Conservation (phyloP, 2,888 invertebrate species). For the Hecatera dysodea region DNA sequence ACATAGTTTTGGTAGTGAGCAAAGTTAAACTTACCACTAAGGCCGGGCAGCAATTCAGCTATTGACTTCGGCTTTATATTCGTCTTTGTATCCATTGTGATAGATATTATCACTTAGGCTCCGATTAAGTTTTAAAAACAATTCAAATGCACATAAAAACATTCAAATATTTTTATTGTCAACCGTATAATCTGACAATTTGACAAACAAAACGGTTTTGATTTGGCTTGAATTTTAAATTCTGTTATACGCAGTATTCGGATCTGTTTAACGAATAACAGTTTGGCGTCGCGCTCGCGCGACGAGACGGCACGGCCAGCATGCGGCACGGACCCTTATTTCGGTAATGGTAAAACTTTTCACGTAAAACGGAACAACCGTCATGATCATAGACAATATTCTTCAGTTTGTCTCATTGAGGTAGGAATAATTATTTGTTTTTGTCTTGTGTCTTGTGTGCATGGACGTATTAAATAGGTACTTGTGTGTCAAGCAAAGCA, state of each 20-base stretch:
- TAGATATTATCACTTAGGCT: slow-evolving; percentile 36
- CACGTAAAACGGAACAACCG: not conserved
- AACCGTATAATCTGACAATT: slow-evolving; percentile 67
- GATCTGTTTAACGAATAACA: not conserved
- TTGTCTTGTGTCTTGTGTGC: no score
- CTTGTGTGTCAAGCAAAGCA: no score
- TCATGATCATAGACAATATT: not conserved
- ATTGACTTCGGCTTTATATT: slow-evolving; percentile 78
- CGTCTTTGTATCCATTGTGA: slow-evolving; percentile 74
- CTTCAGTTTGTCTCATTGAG: no score
- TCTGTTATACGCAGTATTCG: slow-evolving; percentile 32
- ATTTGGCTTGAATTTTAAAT: slow-evolving; percentile 40
- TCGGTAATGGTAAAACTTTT: not conserved
- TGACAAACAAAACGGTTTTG: slow-evolving; percentile 19
- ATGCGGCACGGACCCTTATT: not conserved
- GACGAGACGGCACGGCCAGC: no score
- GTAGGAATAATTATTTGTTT: not conserved
- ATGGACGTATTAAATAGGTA: no score
- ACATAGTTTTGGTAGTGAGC: slow-evolving; percentile 21
- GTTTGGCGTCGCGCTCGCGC: no score
- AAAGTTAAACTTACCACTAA: slow-evolving; percentile 73
- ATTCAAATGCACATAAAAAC: slow-evolving; percentile 51
- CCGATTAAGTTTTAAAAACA: slow-evolving; percentile 39
- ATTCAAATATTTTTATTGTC: slow-evolving; percentile 62
- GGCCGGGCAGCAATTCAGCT: slow-evolving; percentile 80